Evolutionary conservation across 2,888 invertebrate genomes (phyloP).

Genomic region (Volucella inflata): DNA sequence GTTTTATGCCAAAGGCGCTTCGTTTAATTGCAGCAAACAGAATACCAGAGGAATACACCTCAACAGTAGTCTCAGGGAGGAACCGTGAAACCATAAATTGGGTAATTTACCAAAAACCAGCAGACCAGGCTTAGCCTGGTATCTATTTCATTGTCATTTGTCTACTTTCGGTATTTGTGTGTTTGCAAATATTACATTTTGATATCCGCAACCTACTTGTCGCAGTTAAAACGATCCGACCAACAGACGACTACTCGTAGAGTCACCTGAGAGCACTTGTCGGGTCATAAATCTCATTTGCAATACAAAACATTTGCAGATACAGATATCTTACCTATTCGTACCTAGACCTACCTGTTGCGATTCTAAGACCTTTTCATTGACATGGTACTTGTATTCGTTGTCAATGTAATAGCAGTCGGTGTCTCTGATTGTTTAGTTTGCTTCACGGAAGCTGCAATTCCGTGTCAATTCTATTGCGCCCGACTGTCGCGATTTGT

Average conservation of each 20-base stretch:
- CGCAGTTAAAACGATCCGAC: too few relatives aligned
- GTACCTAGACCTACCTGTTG: conserved; percentile 43
- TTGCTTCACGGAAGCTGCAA: conserved; percentile 70
- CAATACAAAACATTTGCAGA: conserved; percentile 24
- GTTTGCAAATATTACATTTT: conserved; percentile 62
- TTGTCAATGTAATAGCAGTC: conserved; percentile 17
- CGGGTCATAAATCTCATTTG: conserved; percentile 66
- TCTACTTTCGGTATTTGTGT: conserved; percentile 27
- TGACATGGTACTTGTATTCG: background rate
- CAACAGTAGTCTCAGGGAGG: conserved; percentile 50
- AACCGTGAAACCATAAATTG: conserved; percentile 67
- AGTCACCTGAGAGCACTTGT: conserved; percentile 41
- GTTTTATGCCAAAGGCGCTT: conserved; percentile 54
- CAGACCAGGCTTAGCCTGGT: conserved; percentile 30
- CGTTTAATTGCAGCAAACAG: conserved; percentile 44
- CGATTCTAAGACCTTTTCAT: conserved; percentile 26
- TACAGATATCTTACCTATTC: background rate
- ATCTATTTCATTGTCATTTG: conserved; percentile 9
- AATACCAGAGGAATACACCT: background rate
- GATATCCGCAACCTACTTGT: conserved; percentile 42
- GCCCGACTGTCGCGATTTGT: conserved; percentile 41
- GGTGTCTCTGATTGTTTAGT: conserved; percentile 36
- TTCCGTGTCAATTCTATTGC: conserved; percentile 49
- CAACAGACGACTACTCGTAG: conserved; percentile 1
- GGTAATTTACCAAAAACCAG: conserved; percentile 54